Percentiles rank a stretch among this genome's conserved stretches.
These are phyloP conservation scores for Sinotaia quadrata DNA, from an alignment of 2,888 invertebrate species.

Conservation along the genomic window DNA sequence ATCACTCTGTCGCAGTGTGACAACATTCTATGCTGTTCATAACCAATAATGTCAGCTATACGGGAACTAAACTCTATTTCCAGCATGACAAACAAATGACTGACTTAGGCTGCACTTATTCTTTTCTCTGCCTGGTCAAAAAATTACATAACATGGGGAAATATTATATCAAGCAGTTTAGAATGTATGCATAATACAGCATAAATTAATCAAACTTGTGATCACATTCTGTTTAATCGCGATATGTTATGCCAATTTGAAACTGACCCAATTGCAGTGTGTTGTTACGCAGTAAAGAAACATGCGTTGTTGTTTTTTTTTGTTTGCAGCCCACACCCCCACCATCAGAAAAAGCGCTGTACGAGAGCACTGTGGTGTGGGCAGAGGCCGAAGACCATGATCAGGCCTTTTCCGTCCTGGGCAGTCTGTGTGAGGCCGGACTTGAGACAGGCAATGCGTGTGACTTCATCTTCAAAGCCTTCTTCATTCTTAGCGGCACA, in stretches of 20 bases:
- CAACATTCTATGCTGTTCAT: too few relatives aligned
- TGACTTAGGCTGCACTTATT: too few relatives aligned
- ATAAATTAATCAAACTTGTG: not conserved
- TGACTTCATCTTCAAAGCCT: conserved; percentile 45
- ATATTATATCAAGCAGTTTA: too few relatives aligned
- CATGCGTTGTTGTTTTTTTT: not conserved
- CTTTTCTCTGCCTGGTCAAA: too few relatives aligned
- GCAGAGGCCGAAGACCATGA: conserved; percentile 43
- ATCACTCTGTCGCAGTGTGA: too few relatives aligned
- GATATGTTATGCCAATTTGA: not conserved
- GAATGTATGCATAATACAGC: too few relatives aligned
- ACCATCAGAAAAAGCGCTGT: conserved; percentile 43
- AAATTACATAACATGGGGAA: too few relatives aligned
- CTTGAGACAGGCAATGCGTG: conserved; percentile 42
- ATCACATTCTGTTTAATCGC: not conserved
- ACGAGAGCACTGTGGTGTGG: conserved; percentile 49
- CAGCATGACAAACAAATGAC: too few relatives aligned
- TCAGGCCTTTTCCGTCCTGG: conserved; percentile 39
- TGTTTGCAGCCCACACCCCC: conserved; percentile 41
- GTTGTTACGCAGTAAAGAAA: too few relatives aligned
- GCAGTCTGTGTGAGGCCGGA: conserved; percentile 42
- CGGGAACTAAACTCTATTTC: too few relatives aligned
- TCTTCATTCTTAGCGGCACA: conserved; percentile 41
- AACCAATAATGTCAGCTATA: too few relatives aligned
- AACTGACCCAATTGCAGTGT: too few relatives aligned